Evolutionary conservation across 1,140 invertebrate species (phyloP).

Genomic region (Polypedilum pembai): DNA sequence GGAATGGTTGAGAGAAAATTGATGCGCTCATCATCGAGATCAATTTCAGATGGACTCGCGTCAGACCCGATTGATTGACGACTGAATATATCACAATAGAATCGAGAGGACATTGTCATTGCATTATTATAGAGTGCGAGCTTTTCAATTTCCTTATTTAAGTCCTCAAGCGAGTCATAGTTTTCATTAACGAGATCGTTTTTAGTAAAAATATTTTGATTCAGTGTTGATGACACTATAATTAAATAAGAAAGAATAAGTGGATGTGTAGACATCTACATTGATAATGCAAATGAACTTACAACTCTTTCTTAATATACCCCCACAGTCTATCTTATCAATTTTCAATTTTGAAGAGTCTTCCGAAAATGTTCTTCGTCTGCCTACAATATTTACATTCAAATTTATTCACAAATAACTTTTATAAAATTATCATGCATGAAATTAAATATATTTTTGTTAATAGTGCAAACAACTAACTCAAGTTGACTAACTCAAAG

Average conservation of each 20-base stretch:
- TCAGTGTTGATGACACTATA: conserved; percentile 1
- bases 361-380: conserved; percentile 16
- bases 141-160: background rate
- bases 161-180: background rate
- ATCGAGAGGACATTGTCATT: background rate
- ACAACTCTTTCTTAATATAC: background rate
- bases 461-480: background rate
- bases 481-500: background rate
- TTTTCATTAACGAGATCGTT: background rate
- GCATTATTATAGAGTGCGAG: background rate
- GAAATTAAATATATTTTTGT: too few species aligned
- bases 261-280: background rate
- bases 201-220: background rate
- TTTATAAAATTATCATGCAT: too few species aligned
- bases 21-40: conserved; percentile 3
- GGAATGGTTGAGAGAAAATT: conserved; percentile 4
- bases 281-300: background rate
- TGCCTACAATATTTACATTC: background rate
- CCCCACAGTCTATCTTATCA: background rate
- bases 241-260: background rate
- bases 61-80: background rate
- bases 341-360: background rate
- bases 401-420: background rate
- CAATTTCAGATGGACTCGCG: background rate
- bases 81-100: conserved; percentile 16